Base-by-base conservation (phyloP, 2,797 vertebrate species). In the Buceros bicornis region DNA sequence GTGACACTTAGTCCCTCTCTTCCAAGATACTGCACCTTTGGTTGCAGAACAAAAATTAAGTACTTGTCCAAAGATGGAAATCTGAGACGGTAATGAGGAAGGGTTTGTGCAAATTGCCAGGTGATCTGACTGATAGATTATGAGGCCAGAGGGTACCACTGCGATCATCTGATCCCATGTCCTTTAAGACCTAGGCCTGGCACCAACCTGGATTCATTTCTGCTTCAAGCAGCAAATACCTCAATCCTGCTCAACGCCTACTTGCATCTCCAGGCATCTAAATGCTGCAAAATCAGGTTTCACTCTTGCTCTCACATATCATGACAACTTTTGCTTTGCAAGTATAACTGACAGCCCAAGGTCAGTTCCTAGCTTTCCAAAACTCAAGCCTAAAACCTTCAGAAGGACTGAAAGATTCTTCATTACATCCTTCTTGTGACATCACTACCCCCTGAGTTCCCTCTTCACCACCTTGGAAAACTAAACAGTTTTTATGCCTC, bases 191-290 rank as follows among this genome's bases (percentile, higher is more conserved):
- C 37, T 26, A 80, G 79, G 72, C 18, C 4, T 45, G 56, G 48
- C n/a, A 76, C 47, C 87, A 90, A 69, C 48, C 35, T 73, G 66
- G 47, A 94, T 92, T 83, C 56, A 77, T 69, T 84, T 92, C 81
- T 82, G 66, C 83, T 89, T 66, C 66, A 69, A 61, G 73, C 50
- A 92, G n/a, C 73, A 76, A 56, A 16, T 58, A 8, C 22, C 16
- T 86, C 51, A 51, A 48, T 42, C 62, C 51, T 76, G 14, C 77
- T 62, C 9, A 8, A 83, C 5, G 8, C 21, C 18, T 57, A 4
- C 70, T 77, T 72, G 54, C 25, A 76, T 42, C 54, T 90, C 40
- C 54, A 72, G 24, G 47, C 35, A 67, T 86, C 66, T 86, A 78
- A 91, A 81, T 76, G 77, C 33, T 54, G 61, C 26, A 80, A 74